Evolutionary conservation across 2,113 vertebrate genomes (phyloP), one percentile per base, ranked within the genome.

Genomic region (Illadopsis cleaveri): DNA sequence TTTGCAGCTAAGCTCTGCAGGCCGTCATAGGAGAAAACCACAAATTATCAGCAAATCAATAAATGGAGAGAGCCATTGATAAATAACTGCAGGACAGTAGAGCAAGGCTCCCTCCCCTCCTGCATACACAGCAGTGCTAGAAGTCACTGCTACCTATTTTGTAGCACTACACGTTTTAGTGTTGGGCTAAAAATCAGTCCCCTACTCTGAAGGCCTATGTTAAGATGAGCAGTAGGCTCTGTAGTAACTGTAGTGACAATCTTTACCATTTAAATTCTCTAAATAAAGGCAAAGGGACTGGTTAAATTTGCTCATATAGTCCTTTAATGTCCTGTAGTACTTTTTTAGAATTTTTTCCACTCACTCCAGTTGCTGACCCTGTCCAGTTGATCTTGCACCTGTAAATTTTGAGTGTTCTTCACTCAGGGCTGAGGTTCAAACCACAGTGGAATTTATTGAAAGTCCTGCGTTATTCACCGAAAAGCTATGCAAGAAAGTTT

Each of bases 401-500:
- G 0, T 6, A 71, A 37, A 22, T 42, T 80, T 22, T 23, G 11
- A 42, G 17, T 14, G 20, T 5, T 57, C 19, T 28, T 83, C 48
- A 35, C 22, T 38, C 25, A 56, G 33, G 80, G 37, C 2, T 13
- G 14, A 89, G 20, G 58, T 42, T 68, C 37, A 90, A 85, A 75
- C 23, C 33, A 48, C 6, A 54, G 20, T 1, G 37, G 17, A 38
- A 84, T 25, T 45, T 53, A 50, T 7, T 27, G 25, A 27, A 15
- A 62, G 35, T 37, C 47, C 48, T 0, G 1, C 2, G 0, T 3
- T 54, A 33, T 14, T 45, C 44, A 76, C 9, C 33, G 30, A 60
- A 58, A 45, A 48, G 9, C 44, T 27, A 7, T 5, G 7, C 24
- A 48, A 54, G 8, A 8, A 50, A 66, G 11, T 6, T 42, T n/a